Evolutionary conservation across 2,797 vertebrate genomes (phyloP), one percentile per base, ranked within the genome.

Genomic region (Chaenodraco wilsoni): DNA sequence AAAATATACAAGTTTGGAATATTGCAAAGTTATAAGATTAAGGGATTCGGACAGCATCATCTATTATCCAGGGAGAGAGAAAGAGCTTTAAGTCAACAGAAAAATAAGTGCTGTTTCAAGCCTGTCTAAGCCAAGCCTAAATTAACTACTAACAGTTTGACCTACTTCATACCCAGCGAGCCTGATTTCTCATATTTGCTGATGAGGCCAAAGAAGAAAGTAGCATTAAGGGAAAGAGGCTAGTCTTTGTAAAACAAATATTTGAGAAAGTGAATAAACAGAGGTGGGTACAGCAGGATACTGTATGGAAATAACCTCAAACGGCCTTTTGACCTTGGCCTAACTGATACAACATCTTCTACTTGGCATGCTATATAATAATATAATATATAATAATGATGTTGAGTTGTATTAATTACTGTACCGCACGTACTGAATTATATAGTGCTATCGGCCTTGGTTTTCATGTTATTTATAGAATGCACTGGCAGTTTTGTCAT

Each of bases 121-220:
- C 73, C 71, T 52, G 45, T 84, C 76, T 69, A 74, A 89, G 77
- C 82, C 70, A 69, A 80, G 59, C 79, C 81, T 73, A 89, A 88
- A 89, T 89, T 84, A 91, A 90, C 78, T 75, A 82, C 87, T 85
- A 91, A 88, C 84, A 87, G 81, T 85, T 86, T 92, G 91, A 92
- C 90, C 93, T 89, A 90, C 89, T 92, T 92, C 81, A 83, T 69
- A 84, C 79, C 88, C 92, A 81, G 83, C 15, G 87, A 88, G 84
- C 43, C 72, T 59, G 81, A 86, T 86, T 79, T 88, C 78, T 75
- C 72, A 84, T 86, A 91, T 92, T 91, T 94, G 88, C 90, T 91
- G 88, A 94, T 89, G 87, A 93, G 79, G 89, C 87, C 76, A 82
- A 92, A 93, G 84, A 88, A 90, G 75, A 89, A 92, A 90, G 88